Conservation (phyloP, 2,113 vertebrate species). For the Corvus hawaiiensis region DNA sequence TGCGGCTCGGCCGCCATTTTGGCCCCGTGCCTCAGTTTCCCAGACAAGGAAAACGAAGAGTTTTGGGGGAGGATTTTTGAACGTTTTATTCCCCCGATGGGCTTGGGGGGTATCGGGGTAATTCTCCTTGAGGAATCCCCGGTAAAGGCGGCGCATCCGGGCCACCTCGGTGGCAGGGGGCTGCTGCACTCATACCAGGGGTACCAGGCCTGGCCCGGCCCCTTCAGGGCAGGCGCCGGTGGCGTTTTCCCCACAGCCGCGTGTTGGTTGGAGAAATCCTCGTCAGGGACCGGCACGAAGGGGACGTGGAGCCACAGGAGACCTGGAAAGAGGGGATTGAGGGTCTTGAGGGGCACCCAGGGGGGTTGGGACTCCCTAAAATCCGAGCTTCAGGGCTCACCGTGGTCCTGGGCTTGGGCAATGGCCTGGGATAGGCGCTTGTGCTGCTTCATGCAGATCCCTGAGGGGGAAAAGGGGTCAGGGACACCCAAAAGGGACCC, state of each 20-base stretch:
- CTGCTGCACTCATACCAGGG: constrained; percentile 79
- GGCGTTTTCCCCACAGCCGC: constrained; percentile 81
- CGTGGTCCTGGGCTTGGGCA: constrained; percentile 74
- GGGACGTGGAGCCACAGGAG: constrained; percentile 75
- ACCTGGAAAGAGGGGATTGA: constrained; percentile 44
- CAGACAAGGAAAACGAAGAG: rapidly evolving
- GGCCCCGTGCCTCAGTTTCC: background rate
- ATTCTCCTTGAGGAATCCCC: constrained; percentile 70
- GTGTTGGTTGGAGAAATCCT: constrained; percentile 80
- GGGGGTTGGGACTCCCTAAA: rapidly evolving
- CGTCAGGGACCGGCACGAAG: constrained; percentile 65
- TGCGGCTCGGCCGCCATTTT: rapidly evolving
- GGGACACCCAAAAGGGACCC: rapidly evolving
- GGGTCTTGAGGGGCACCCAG: rapidly evolving
- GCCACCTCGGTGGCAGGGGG: constrained; percentile 74
- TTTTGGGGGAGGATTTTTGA: rapidly evolving
- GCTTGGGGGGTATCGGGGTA: background rate
- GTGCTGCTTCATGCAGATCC: constrained; percentile 88
- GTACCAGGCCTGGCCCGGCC: constrained; percentile 74
- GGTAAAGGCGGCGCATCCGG: constrained; percentile 77
- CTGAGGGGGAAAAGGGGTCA: background rate
- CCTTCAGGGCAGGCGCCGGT: constrained; percentile 30
- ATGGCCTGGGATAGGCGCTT: constrained; percentile 77
- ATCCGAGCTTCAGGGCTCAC: background rate
- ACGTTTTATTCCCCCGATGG: background rate